These are phyloP conservation scores for Xenops minutus DNA, from an alignment of 2,797 vertebrate genomes.

Conservation along the genomic window DNA sequence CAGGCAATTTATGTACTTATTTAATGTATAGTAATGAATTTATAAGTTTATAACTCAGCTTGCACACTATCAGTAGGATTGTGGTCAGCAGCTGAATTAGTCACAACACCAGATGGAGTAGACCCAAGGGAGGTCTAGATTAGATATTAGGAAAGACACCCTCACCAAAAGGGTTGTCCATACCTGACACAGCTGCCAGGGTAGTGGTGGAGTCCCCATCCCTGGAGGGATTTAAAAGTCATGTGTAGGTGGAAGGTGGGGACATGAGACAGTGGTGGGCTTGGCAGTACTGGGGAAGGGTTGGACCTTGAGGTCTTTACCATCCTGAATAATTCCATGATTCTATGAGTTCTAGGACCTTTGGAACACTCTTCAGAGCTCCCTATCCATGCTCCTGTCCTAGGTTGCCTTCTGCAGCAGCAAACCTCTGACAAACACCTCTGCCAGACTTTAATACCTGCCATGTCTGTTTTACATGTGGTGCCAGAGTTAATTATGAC, in stretches of 20 bases:
- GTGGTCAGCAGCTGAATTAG: neutral
- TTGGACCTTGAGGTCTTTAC: neutral
- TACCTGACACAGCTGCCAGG: neutral
- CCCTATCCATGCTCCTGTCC: neutral
- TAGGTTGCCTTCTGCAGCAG: neutral
- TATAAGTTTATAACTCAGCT: neutral
- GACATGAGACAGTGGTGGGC: accelerated
- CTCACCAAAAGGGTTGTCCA: neutral
- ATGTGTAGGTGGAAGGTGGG: accelerated
- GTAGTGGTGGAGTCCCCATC: neutral
- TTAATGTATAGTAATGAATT: neutral
- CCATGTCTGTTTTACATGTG: too few relatives aligned
- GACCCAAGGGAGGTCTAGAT: neutral
- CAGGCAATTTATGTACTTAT: neutral
- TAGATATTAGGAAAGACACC: neutral
- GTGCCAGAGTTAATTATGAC: neutral
- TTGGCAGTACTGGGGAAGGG: neutral
- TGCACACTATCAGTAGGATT: neutral
- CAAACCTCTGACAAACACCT: neutral
- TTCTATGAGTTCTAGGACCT: neutral
- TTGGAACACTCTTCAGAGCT: neutral
- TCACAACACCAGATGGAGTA: neutral
- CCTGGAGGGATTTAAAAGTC: neutral
- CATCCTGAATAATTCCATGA: neutral
- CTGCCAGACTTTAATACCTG: neutral